Base-by-base conservation (phyloP, 2,797 vertebrate species). In the Spinus olivaceus region DNA sequence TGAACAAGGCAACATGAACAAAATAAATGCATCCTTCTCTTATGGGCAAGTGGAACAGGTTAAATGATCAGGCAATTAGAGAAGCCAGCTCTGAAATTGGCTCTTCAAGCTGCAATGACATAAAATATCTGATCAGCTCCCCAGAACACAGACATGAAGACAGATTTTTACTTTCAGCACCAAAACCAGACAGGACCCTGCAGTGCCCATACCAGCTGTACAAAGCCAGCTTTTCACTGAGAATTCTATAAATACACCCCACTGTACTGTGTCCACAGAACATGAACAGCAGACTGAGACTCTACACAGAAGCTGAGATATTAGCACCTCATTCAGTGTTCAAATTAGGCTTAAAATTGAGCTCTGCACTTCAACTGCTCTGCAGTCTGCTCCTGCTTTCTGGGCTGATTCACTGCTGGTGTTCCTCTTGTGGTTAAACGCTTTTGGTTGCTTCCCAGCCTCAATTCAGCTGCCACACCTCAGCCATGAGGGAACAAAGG, bases 281-380 rank as follows among this genome's bases (percentile, higher is more conserved):
- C 10, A 19, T 0, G 0, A 90, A 61, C 41, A 69, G 51, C 71
- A 90, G 61, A 53, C 57, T 85, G 72, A 66, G 51, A 70, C 47
- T 81, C 78, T 56, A 37, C 46, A 30, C 47, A 63, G 78, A 35
- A 92, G 41, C 64, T 85, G 63, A 77, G 78, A 79, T 84, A 92
- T 63, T 63, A 95, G 47, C 60, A 63, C 49, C 63, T 88, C 70
- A n/a, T 76, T 88, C 83, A 46, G 1, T 69, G 73, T 35, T 90
- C 86, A 94, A 70, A 90, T 93, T 79, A 81, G 77, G 54, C 37
- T 92, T 72, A 60, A 88, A 92, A 88, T 56, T 42, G 41, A 79
- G 51, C 59, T 91, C 61, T 85, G 41, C 39, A 28, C 50, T 79
- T 93, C 8, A 22, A 5, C 35, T 84, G 72, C 88, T 86, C 59